These are phyloP conservation scores for Bradypodion ventrale DNA, from an alignment of 2,797 vertebrate species.

Conservation along the genomic window DNA sequence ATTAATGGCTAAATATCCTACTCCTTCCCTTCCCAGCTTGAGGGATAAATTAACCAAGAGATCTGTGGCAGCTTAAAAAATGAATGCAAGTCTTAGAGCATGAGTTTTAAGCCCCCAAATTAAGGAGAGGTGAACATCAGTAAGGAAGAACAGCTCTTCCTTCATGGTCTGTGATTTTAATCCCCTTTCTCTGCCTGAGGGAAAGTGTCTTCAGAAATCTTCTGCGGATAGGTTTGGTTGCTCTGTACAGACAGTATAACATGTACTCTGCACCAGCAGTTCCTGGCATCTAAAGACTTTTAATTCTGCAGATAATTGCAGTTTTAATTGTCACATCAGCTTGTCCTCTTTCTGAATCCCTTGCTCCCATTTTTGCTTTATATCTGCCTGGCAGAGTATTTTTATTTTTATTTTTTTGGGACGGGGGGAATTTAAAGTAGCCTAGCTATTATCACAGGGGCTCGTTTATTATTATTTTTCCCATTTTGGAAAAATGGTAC, in stretches of 20 bases:
- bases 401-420: too few relatives aligned
- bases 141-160: background rate
- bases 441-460: background rate
- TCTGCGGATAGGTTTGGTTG: background rate
- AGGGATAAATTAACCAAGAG: background rate
- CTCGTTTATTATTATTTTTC: background rate
- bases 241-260: background rate
- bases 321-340: background rate
- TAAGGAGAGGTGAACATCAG: background rate
- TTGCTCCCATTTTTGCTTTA: background rate
- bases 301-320: too few relatives aligned
- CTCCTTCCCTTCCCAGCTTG: background rate
- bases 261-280: background rate
- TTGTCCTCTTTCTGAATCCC: background rate
- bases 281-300: background rate
- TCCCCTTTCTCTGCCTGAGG: background rate
- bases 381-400: background rate
- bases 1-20: background rate
- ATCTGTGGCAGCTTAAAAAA: background rate
- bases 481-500: background rate
- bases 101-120: background rate
- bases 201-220: background rate
- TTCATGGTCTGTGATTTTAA: background rate
- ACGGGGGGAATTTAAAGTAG: background rate
- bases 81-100: too few relatives aligned